Base-by-base conservation (phyloP, 2,113 vertebrate genomes). In the Hippocampus mohnikei region DNA sequence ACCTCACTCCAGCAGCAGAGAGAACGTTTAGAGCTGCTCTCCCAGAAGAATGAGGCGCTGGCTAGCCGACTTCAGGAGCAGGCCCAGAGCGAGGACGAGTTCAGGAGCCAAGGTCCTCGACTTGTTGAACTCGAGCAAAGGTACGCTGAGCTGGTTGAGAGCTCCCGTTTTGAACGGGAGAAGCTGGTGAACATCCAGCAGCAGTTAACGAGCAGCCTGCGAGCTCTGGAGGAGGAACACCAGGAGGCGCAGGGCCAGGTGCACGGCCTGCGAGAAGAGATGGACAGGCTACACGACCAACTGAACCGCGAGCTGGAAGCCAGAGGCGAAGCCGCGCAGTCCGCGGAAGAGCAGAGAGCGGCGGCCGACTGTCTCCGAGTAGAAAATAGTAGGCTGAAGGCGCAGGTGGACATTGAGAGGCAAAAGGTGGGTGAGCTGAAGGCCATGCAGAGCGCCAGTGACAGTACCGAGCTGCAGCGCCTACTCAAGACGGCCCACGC, bases 141-240 rank as follows among this genome's bases (percentile, higher is more conserved):
- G 62, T 94, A 95, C 20, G 60, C 90, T 0, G 95, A 96, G 71
- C 91, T 96, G 79, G 90, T 95, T 8, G 94, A 97, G 74, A 94
- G 94, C 85, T 94, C 96, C 29, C 91, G 89, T 10, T 97, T 96
- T 3, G 97, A 99, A 81, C 90, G 96, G 37, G 96, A 98, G 84
- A 98, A 97, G 73, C 88, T 98, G 83, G 94, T 99, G 48, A 94
- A 94, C 86, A 97, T 98, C 48, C 96, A 99, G 81, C 96, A 98
- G 79, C 97, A 99, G 87, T 87, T 99, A 73, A 97, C 95, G 2
- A 93, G 96, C 53, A 95, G 96, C 81, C 82, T 98, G 0, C 84
- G 96, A 53, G 94, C 92, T 70, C 88, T 94, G 1, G 97, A 98
- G 70, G 92, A 94, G 66, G 97, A 98, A 70, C 94, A 97, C 83